phyloP scores from a whole-genome alignment of 2,888 invertebrate genomes.

The Myathropa florea region DNA sequence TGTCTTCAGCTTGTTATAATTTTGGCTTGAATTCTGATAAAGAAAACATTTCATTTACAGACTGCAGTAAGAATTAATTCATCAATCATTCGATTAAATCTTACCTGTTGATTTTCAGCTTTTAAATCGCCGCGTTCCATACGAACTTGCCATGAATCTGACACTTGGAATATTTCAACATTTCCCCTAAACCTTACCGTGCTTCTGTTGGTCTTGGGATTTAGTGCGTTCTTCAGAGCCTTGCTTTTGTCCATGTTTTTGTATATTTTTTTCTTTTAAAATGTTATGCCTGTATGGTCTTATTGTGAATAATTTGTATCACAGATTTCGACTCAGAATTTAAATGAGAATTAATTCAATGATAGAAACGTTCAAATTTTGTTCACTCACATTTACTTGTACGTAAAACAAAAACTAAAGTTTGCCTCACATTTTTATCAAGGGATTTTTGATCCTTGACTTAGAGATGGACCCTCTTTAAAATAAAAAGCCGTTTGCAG shows the following conservation, averaged over 20 bases:
- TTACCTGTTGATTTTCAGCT: conserved; percentile 34
- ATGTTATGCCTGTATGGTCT: neutral
- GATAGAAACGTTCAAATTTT: neutral
- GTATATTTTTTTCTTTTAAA: neutral
- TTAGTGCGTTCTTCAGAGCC: neutral
- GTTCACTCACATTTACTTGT: neutral
- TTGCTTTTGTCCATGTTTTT: conserved; percentile 22
- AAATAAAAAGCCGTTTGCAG: too few relatives aligned
- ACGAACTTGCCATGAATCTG: conserved; percentile 40
- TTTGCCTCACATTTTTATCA: too few relatives aligned
- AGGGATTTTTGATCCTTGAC: too few relatives aligned
- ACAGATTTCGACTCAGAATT: neutral
- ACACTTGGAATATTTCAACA: conserved; percentile 50
- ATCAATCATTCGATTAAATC: neutral
- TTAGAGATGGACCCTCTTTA: too few relatives aligned
- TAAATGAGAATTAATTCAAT: neutral
- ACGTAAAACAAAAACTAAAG: too few relatives aligned
- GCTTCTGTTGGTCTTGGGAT: neutral
- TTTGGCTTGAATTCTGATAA: conserved; percentile 6
- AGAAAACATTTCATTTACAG: neutral
- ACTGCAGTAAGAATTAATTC: neutral
- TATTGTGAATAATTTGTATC: too few relatives aligned
- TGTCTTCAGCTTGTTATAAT: conserved; percentile 48
- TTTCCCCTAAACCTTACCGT: conserved; percentile 27
- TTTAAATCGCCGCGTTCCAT: conserved; percentile 17